These are phyloP conservation scores for Hucho hucho DNA, from an alignment of 2,113 vertebrate species.

Conservation along the genomic window DNA sequence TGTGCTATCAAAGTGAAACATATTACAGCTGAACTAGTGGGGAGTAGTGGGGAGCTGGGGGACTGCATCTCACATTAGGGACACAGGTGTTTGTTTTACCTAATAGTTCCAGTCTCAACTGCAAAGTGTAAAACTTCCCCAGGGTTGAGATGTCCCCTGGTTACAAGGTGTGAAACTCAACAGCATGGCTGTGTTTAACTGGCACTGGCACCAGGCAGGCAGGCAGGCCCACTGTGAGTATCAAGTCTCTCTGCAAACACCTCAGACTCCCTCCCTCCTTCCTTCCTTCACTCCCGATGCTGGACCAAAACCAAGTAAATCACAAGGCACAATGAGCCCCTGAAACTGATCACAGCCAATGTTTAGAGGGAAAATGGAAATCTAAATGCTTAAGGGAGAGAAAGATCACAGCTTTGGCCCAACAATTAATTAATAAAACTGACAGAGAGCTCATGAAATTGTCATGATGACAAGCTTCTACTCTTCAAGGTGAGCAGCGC, in stretches of 20 bases:
- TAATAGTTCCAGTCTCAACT: conserved; percentile 23
- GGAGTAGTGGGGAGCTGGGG: not conserved
- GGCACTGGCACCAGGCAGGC: conserved; percentile 46
- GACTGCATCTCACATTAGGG: not conserved
- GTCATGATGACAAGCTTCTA: not conserved
- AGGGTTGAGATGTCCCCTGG: conserved; percentile 33
- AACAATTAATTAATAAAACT: conserved; percentile 40
- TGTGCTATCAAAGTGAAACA: too few relatives aligned
- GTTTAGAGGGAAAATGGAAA: conserved; percentile 30
- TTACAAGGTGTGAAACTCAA: conserved; percentile 55
- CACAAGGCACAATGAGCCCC: conserved; percentile 46
- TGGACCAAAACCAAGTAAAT: conserved; percentile 60
- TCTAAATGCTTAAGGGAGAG: conserved; percentile 16
- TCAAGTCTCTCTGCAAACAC: conserved; percentile 62
- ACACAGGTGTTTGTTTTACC: conserved; percentile 13
- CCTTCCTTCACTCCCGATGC: conserved; percentile 26
- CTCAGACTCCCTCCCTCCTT: conserved; percentile 11
- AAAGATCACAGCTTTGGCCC: conserved; percentile 51
- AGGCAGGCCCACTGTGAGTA: conserved; percentile 51
- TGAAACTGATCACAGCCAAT: conserved; percentile 43
- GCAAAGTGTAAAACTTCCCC: conserved; percentile 50
- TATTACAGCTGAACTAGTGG: too few relatives aligned
- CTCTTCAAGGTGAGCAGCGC: not conserved
- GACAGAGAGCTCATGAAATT: conserved; percentile 34
- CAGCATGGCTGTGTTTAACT: conserved; percentile 50